Evolutionary conservation across 1,140 invertebrate species (phyloP).

Genomic region (Octopus bimaculoides): DNA sequence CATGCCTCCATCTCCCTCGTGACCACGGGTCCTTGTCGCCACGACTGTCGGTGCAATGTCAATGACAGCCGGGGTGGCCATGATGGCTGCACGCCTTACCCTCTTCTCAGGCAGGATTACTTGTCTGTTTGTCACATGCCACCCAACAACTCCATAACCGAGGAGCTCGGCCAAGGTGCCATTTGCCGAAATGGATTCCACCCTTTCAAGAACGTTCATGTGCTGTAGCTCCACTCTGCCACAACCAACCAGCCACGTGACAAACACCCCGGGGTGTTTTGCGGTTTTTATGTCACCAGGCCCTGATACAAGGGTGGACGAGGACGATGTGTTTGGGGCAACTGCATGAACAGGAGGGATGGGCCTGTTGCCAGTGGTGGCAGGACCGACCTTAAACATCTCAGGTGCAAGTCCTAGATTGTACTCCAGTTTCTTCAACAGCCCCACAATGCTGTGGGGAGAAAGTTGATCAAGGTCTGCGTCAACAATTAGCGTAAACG

Average conservation of each 20-base stretch:
- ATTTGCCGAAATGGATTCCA: slow-evolving; percentile 65
- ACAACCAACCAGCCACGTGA: slow-evolving; percentile 71
- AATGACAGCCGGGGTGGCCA: slow-evolving; percentile 32
- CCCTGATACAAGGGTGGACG: slow-evolving; percentile 62
- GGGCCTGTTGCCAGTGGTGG: slow-evolving; percentile 36
- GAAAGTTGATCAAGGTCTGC: slow-evolving; percentile 41
- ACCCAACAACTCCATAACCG: slow-evolving; percentile 66
- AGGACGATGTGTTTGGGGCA: slow-evolving; percentile 45
- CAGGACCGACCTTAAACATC: slow-evolving; percentile 58
- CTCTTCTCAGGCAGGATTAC: slow-evolving; percentile 46
- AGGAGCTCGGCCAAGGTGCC: slow-evolving; percentile 66
- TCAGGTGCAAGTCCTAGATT: slow-evolving; percentile 46
- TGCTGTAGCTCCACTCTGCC: slow-evolving; percentile 64
- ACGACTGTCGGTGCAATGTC: slow-evolving; percentile 34
- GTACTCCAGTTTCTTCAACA: slow-evolving; percentile 39
- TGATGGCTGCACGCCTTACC: slow-evolving; percentile 29
- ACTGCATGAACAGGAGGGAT: slow-evolving; percentile 39
- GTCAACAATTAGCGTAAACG: slow-evolving; percentile 52
- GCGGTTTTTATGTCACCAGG: slow-evolving; percentile 62
- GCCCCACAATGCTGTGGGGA: slow-evolving; percentile 31
- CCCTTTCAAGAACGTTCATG: slow-evolving; percentile 62
- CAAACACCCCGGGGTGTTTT: slow-evolving; percentile 57
- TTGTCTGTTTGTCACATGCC: slow-evolving; percentile 62
- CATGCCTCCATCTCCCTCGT: slow-evolving; percentile 24
- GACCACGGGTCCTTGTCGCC: slow-evolving; percentile 25